Evolutionary conservation across 2,888 invertebrate species (phyloP), one percentile per base, ranked within the genome.

Genomic region (Gymnoscelis rufifasciata): DNA sequence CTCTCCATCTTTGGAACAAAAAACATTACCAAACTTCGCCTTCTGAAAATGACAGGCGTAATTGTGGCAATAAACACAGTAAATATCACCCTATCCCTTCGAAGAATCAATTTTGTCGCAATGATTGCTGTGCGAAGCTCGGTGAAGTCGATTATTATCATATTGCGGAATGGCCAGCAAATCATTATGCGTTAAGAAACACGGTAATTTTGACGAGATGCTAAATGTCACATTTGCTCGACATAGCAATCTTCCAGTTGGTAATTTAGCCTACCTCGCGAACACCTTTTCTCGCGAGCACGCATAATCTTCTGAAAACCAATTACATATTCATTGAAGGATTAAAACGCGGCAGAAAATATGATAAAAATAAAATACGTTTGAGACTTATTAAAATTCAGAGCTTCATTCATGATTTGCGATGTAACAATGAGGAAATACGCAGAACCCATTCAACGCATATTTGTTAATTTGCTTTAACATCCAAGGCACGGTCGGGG

Each of bases 341-440:
- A 5, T 33, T 3, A 29, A 30, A 39, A 33, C 19, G 19, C 2
- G 27, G 39, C 10, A 30, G n/a, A 10, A 6, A 30, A 11, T 33
- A 29, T 5, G 4, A 41, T 8, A 8, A 11, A 28, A 3, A 33
- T 35, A 35, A 47, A 47, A 47, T 42, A 33, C 10, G 39, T 36
- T 31, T 15, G 10, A 2, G 36, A 26, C 49, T 41, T 30, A 44
- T 84, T 76, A 77, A 73, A 67, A 83, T 84, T 78, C 82, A 71
- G 64, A 57, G 61, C 71, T 78, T 64, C 84, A 84, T 84, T 84
- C 82, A 84, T 76, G 68, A 77, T 70, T 63, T 66, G 67, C 66
- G 64, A 62, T 71, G 62, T 65, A 74, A 79, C 83, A 82, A 83
- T 82, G 73, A 86, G 83, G 83, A 87, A 83, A 83, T 87, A 84